Conservation (phyloP, 2,797 vertebrate species). For the Danio aesculapii region DNA sequence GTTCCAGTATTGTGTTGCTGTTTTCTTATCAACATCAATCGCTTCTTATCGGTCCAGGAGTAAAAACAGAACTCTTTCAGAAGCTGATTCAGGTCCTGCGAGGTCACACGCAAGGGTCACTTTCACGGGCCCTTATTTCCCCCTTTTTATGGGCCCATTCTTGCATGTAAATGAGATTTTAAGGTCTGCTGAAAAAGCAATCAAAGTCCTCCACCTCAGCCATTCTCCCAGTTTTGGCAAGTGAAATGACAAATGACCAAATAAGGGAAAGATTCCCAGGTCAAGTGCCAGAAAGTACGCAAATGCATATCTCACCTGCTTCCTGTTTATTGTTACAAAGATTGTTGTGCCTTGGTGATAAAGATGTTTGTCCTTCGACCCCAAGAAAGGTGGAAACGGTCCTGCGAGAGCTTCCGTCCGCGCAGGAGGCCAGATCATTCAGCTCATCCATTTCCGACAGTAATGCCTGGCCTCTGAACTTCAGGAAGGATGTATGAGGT, state of each 20-base stretch:
- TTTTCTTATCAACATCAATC: conserved; percentile 48
- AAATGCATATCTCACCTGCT: conserved; percentile 72
- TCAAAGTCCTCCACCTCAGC: conserved; percentile 36
- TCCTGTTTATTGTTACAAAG: conserved; percentile 79
- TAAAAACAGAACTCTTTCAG: conserved; percentile 19
- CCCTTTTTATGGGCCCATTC: conserved; percentile 38
- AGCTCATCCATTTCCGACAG: conserved; percentile 46
- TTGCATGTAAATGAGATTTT: conserved; percentile 29
- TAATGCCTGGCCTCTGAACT: conserved; percentile 39
- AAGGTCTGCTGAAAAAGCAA: conserved; percentile 43
- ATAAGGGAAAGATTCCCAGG: conserved; percentile 69
- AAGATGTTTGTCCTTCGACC: conserved; percentile 64
- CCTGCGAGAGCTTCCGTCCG: conserved; percentile 64
- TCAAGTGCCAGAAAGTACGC: conserved; percentile 64
- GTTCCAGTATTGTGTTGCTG: conserved; percentile 45
- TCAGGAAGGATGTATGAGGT: conserved; percentile 47
- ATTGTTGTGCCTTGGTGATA: conserved; percentile 67
- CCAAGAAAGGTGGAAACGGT: conserved; percentile 68
- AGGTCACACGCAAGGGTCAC: conserved; percentile 39
- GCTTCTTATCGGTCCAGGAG: conserved; percentile 42
- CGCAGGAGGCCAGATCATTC: conserved; percentile 48
- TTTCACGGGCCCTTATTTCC: conserved; percentile 39
- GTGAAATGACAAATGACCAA: conserved; percentile 47
- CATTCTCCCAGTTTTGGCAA: conserved; percentile 45
- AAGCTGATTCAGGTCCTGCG: conserved; percentile 24